A percentile compares a stretch with the other conserved stretches of the same genome.
Conservation (phyloP, 2,888 invertebrate species). For the Amaurobius ferox region DNA sequence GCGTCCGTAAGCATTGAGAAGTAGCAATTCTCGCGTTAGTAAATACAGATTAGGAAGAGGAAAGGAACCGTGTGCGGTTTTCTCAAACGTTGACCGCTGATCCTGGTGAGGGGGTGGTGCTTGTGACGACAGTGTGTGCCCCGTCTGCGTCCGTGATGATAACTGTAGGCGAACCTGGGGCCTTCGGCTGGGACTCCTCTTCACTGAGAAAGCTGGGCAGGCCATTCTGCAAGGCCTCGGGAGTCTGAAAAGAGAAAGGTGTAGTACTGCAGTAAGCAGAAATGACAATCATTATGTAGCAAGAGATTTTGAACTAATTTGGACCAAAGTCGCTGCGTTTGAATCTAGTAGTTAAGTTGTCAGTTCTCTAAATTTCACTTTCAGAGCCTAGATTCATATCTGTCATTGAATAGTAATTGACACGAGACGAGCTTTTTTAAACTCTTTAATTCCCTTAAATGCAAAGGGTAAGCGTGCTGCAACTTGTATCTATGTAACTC, state of each 20-base stretch:
- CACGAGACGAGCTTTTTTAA: too few relatives aligned
- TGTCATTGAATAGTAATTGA: too few relatives aligned
- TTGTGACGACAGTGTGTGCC: slow-evolving; percentile 59
- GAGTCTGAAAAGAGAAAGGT: slow-evolving; percentile 44
- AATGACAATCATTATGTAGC: too few relatives aligned
- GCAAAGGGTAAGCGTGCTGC: too few relatives aligned
- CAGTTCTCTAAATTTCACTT: too few relatives aligned
- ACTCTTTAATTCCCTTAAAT: too few relatives aligned
- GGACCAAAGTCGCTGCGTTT: too few relatives aligned
- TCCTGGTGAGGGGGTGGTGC: slow-evolving; percentile 16
- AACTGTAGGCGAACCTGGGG: slow-evolving; percentile 67
- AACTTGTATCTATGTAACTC: too few relatives aligned
- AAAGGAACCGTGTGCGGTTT: neutral
- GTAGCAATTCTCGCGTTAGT: neutral
- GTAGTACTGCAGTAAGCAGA: too few relatives aligned
- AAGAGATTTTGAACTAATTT: too few relatives aligned
- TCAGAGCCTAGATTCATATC: too few relatives aligned
- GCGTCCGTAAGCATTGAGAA: neutral
- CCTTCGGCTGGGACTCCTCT: slow-evolving; percentile 45
- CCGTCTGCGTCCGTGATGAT: slow-evolving; percentile 69
- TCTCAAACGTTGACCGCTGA: slow-evolving; percentile 60
- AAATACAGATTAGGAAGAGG: neutral
- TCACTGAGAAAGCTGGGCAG: slow-evolving; percentile 35
- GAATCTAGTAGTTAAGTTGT: too few relatives aligned
- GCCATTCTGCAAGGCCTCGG: slow-evolving; percentile 57